Evolutionary conservation across 1,140 invertebrate genomes (phyloP).

Genomic region (Pristionchus pacificus): DNA sequence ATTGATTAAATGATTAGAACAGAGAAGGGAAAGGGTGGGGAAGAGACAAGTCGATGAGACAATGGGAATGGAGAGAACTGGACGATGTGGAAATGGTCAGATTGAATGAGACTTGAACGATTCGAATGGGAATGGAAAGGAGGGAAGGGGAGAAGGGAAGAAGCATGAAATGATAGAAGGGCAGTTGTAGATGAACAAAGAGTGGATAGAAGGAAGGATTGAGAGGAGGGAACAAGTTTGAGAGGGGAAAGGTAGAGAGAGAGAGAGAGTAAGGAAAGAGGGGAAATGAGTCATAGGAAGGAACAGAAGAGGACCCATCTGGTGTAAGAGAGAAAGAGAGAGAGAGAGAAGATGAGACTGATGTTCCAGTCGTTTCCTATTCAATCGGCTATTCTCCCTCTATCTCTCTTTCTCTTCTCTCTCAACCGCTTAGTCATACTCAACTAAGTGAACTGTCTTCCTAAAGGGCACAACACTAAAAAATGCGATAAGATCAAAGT

Average conservation of each 20-base stretch:
- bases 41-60: not conserved
- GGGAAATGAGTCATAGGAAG: not conserved
- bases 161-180: too few relatives aligned
- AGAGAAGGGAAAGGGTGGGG: too few relatives aligned
- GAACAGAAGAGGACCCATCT: too few relatives aligned
- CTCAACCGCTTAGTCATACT: too few relatives aligned
- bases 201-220: not conserved
- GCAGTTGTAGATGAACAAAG: not conserved
- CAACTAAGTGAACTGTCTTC: too few relatives aligned
- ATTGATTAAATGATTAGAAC: not conserved
- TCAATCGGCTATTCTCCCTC: too few relatives aligned
- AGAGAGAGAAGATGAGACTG: not conserved
- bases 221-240: too few relatives aligned
- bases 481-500: too few relatives aligned
- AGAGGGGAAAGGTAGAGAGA: not conserved
- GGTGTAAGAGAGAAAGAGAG: not conserved
- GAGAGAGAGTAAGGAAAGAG: not conserved
- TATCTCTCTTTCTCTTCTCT: too few relatives aligned
- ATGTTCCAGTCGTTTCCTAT: too few relatives aligned
- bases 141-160: not conserved
- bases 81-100: not conserved
- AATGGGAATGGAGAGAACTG: not conserved
- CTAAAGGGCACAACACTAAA: too few relatives aligned
- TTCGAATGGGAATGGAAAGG: not conserved
- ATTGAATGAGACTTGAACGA: not conserved